Percentiles rank a stretch among this genome's conserved stretches.
phyloP scores from a whole-genome alignment of 1,140 invertebrate genomes.

The Microplitis demolitor region DNA sequence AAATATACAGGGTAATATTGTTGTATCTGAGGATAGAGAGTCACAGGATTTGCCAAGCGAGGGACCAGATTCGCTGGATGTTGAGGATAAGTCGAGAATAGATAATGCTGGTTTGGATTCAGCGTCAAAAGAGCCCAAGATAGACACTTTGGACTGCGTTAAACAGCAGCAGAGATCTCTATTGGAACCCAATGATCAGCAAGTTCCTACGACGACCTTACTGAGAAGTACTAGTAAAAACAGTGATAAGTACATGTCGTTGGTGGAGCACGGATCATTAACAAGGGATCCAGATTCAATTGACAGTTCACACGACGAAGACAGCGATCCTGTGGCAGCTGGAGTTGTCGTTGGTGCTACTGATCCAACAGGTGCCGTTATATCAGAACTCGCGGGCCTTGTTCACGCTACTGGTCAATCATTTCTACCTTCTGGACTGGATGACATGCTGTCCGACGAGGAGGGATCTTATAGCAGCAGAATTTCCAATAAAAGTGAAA shows the following conservation, averaged over 20 bases:
- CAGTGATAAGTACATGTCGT: conserved; percentile 42
- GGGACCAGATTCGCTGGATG: neutral
- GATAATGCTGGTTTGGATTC: neutral
- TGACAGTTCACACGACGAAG: conserved; percentile 57
- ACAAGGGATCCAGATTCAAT: conserved; percentile 45
- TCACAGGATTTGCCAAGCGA: conserved; percentile 4
- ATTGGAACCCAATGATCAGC: conserved; percentile 47
- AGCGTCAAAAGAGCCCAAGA: conserved; percentile 1
- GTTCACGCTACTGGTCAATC: conserved; percentile 52
- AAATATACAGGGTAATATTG: conserved; percentile 34
- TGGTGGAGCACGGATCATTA: conserved; percentile 39
- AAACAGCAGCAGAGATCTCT: conserved; percentile 53
- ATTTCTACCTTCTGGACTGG: conserved; percentile 55
- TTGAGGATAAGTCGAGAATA: conserved; percentile 2
- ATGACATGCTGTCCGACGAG: conserved; percentile 75
- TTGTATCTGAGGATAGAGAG: conserved; percentile 31
- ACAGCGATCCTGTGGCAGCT: conserved; percentile 42
- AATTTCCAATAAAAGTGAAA: conserved; percentile 92
- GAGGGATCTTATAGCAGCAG: conserved; percentile 84
- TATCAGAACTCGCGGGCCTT: conserved; percentile 61
- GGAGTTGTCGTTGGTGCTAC: conserved; percentile 47
- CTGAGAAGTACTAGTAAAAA: conserved; percentile 42
- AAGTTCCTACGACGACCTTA: conserved; percentile 43
- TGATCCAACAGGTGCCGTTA: conserved; percentile 56
- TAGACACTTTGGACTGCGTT: conserved; percentile 49